Percentiles rank a stretch among this genome's conserved stretches.
phyloP scores from a whole-genome alignment of 2,797 vertebrate species.

The Selene dorsalis region DNA sequence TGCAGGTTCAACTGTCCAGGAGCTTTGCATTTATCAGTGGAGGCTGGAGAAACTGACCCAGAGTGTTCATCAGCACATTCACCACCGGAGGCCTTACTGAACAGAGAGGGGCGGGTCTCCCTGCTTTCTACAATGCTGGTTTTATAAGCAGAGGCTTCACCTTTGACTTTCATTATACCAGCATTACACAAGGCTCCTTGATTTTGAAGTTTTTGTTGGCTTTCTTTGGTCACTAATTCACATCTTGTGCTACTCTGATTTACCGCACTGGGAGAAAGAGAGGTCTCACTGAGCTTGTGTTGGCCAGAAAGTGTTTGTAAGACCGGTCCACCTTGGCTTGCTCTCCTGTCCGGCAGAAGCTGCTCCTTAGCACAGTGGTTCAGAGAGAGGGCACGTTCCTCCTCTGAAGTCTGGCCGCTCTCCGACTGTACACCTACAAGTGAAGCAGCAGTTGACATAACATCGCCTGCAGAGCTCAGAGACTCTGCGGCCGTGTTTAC shows the following conservation, averaged over 20 bases:
- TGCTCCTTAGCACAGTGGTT: constrained; percentile 33
- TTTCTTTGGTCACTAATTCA: constrained; percentile 30
- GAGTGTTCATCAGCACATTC: constrained; percentile 3
- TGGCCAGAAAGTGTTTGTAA: constrained; percentile 52
- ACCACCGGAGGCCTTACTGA: background rate
- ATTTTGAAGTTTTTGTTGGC: constrained; percentile 53
- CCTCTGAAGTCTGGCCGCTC: constrained; percentile 38
- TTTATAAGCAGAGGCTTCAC: constrained; percentile 5
- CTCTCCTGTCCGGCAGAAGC: constrained; percentile 8
- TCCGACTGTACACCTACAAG: constrained; percentile 36
- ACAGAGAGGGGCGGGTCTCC: constrained; percentile 8
- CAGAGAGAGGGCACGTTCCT: constrained; percentile 22
- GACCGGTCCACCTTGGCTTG: constrained; percentile 35
- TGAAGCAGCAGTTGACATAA: constrained; percentile 39
- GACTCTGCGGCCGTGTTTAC: constrained; percentile 49
- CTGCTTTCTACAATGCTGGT: constrained; percentile 17
- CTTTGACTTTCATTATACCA: constrained; percentile 17
- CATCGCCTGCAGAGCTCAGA: constrained; percentile 18
- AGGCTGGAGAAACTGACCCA: constrained; percentile 23
- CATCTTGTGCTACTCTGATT: constrained; percentile 39
- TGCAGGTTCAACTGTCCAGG: constrained; percentile 26
- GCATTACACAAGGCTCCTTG: constrained; percentile 27
- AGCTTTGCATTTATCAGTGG: constrained; percentile 22
- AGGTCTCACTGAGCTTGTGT: constrained; percentile 36
- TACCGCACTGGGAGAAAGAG: constrained; percentile 18